These are phyloP conservation scores for Lepidochitona cinerea DNA, from an alignment of 2,888 invertebrate genomes.

Conservation along the genomic window DNA sequence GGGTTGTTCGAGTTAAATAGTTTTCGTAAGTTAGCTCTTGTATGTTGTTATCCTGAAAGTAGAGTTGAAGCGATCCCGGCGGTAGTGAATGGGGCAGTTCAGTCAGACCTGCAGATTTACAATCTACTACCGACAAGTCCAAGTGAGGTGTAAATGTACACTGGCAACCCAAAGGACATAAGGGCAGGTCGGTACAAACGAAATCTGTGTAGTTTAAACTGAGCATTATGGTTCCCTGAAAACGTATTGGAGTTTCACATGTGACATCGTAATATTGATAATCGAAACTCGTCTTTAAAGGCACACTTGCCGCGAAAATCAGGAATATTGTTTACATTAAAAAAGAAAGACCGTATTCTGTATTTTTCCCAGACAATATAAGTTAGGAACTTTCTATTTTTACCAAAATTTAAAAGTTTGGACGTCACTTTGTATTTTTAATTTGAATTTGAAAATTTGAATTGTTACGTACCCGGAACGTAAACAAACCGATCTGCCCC, in stretches of 20 bases:
- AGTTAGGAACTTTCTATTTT: too few species aligned
- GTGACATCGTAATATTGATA: slow-evolving; percentile 4
- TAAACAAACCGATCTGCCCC: too few species aligned
- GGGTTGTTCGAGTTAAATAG: background rate
- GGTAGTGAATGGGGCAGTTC: background rate
- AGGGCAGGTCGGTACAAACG: background rate
- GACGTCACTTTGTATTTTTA: too few species aligned
- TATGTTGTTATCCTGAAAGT: slow-evolving; percentile 3
- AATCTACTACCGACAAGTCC: background rate
- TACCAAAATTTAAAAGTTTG: too few species aligned
- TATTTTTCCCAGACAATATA: too few species aligned
- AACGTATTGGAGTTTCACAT: background rate
- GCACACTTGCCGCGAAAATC: too few species aligned
- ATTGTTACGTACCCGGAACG: too few species aligned
- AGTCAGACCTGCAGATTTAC: background rate
- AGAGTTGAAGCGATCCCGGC: background rate
- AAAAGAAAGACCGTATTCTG: too few species aligned
- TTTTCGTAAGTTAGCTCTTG: background rate
- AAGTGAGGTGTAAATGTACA: background rate
- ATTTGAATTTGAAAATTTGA: too few species aligned
- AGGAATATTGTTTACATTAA: too few species aligned
- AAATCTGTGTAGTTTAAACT: background rate
- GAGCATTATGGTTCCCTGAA: background rate
- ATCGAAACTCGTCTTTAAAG: background rate
- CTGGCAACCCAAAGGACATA: background rate